phyloP scores from a whole-genome alignment of 2,113 vertebrate genomes.

The Argyrosomus japonicus region DNA sequence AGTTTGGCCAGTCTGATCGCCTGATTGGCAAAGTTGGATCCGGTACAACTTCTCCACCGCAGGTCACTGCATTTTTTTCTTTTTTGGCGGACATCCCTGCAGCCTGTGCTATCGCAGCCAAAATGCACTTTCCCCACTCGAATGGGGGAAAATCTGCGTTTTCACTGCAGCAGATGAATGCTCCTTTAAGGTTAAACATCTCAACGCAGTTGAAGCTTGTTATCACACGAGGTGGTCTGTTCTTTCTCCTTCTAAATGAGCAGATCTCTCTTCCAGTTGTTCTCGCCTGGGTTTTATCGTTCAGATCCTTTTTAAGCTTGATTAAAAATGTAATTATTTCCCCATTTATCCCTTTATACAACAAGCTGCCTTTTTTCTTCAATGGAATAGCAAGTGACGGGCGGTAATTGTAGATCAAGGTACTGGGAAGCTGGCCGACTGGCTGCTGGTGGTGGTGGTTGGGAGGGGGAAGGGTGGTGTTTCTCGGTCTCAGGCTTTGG shows the following conservation, averaged over 20 bases:
- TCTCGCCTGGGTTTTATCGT: constrained; percentile 34
- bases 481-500: constrained; percentile 35
- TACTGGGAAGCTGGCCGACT: constrained; percentile 10
- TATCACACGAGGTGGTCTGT: constrained; percentile 40
- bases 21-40: too few relatives aligned
- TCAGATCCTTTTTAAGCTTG: constrained; percentile 70
- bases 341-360: constrained; percentile 70
- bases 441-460: neutral
- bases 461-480: too few relatives aligned
- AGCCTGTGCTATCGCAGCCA: too few relatives aligned
- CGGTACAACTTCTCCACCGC: too few relatives aligned
- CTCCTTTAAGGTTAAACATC: constrained; percentile 45
- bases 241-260: constrained; percentile 43
- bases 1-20: too few relatives aligned
- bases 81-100: too few relatives aligned
- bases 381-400: constrained; percentile 61
- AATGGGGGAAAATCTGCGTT: too few relatives aligned
- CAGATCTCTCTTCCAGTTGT: constrained; percentile 36
- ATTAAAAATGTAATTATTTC: constrained; percentile 78
- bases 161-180: too few relatives aligned
- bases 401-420: constrained; percentile 81
- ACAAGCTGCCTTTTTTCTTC: constrained; percentile 68
- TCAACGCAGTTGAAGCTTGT: constrained; percentile 42
- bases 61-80: too few relatives aligned
- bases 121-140: too few relatives aligned